These are phyloP conservation scores for Brachionus manjavacas DNA, from an alignment of 1,140 invertebrate species.

Conservation along the genomic window DNA sequence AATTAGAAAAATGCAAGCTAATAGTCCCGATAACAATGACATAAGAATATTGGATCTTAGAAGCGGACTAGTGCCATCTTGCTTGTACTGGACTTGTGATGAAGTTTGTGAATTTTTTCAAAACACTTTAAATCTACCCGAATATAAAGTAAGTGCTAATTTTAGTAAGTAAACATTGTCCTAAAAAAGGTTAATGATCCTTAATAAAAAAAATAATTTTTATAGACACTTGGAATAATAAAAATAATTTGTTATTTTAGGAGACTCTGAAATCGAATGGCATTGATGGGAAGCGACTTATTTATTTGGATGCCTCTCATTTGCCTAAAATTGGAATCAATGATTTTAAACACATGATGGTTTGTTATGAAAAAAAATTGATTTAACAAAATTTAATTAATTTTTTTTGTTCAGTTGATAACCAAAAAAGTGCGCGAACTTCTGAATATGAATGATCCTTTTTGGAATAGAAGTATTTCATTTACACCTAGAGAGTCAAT, in stretches of 20 bases:
- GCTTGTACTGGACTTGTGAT: conserved; percentile 37
- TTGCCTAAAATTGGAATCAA: conserved; percentile 56
- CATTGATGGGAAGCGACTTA: conserved; percentile 53
- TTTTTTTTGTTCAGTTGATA: conserved; percentile 48
- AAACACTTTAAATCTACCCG: not conserved
- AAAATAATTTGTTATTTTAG: conserved; percentile 44
- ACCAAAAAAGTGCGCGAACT: conserved; percentile 53
- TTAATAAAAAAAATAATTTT: too few species aligned
- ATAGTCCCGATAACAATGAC: not conserved
- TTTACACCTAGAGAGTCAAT: conserved; percentile 47
- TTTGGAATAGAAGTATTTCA: conserved; percentile 53
- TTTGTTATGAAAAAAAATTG: conserved; percentile 34
- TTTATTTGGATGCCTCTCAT: conserved; percentile 50
- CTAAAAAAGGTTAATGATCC: not conserved
- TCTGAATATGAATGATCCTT: conserved; percentile 52
- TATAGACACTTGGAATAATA: not conserved
- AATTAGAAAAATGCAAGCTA: conserved; percentile 6
- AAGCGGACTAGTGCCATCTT: not conserved
- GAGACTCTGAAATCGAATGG: conserved; percentile 53
- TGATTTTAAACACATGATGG: conserved; percentile 58
- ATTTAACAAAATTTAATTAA: not conserved
- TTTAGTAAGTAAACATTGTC: not conserved
- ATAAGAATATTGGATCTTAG: not conserved
- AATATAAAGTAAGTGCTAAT: conserved; percentile 16
- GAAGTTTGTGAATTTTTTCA: conserved; percentile 40